Base-by-base conservation (phyloP, 1,140 invertebrate species). In the Cecropterus lyciades region DNA sequence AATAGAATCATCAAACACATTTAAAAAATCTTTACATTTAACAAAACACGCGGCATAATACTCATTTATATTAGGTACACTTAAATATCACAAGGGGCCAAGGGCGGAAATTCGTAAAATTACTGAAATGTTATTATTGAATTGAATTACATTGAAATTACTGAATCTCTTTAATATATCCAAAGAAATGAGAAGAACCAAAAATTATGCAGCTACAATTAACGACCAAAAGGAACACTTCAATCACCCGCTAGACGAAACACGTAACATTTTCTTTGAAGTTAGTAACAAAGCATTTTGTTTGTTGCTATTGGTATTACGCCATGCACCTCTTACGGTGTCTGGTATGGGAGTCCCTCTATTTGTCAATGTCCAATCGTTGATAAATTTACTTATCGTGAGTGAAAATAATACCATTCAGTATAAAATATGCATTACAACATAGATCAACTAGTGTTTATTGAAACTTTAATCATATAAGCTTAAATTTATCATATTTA, bases 291-390 rank as follows among this genome's bases (percentile, higher is more conserved):
- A 80, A 83, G 75, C 75, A 65, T 59, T 56, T 49, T 85, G 82
- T 85, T 82, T 85, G 85, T 82, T 82, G 66, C 66, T 79, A 67
- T 79, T 79, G 71, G 76, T 80, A 69, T 79, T 77, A 76, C 79
- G 67, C 72, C 73, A 79, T 71, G 67, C 69, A 72, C 72, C 73
- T 73, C 74, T 75, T 63, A 72, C 68, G 66, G 72, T 80, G 62
- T 79, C 70, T 70, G 65, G 59, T 56, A 15, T 14, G 55, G 17
- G 55, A 57, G 17, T 57, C 14, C 8, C 13, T 57, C 8, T n/a
- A 57, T 57, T 30, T 45, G n/a, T 37, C 33, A 37, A 37, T 11
- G 10, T 30, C 27, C 27, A 30, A 30, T 8, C 27, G 27, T 4
- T 30, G 7, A 30, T 30, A 5, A 30, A 30, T 4, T 30, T 30